phyloP scores from a whole-genome alignment of 1,140 invertebrate species.

The Drosophila obscura region DNA sequence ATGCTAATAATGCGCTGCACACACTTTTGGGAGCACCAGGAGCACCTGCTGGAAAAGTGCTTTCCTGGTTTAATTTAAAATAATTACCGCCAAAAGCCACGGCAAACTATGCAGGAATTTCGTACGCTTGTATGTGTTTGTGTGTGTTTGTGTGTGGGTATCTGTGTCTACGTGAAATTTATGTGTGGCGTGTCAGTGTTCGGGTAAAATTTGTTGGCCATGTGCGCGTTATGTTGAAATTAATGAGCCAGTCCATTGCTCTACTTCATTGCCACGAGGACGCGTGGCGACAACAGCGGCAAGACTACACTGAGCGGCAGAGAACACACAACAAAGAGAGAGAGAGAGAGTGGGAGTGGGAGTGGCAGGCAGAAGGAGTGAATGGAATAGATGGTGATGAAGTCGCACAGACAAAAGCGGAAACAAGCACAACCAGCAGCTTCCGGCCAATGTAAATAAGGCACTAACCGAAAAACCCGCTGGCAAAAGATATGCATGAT shows the following conservation, averaged over 20 bases:
- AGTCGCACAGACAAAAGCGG: constrained; percentile 56
- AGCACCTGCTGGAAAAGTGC: constrained; percentile 55
- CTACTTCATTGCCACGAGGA: constrained; percentile 45
- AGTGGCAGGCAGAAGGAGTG: not conserved
- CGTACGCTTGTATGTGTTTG: constrained; percentile 17
- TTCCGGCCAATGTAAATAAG: constrained; percentile 65
- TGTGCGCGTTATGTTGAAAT: constrained; percentile 65
- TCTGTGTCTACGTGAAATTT: constrained; percentile 16
- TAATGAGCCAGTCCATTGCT: constrained; percentile 63
- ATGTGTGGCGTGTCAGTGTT: constrained; percentile 18
- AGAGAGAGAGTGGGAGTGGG: not conserved
- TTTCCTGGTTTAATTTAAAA: constrained; percentile 65
- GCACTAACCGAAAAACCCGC: constrained; percentile 53
- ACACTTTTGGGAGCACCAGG: constrained; percentile 45
- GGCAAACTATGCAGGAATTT: constrained; percentile 9
- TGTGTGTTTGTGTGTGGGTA: constrained; percentile 5
- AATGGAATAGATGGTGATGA: constrained; percentile 32
- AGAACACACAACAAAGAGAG: not conserved
- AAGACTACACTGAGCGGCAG: not conserved
- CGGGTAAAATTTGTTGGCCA: constrained; percentile 42
- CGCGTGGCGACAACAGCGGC: constrained; percentile 13
- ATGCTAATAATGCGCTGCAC: constrained; percentile 57
- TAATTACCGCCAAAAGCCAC: constrained; percentile 60
- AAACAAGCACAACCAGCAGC: constrained; percentile 62
- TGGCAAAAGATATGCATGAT: constrained; percentile 57